Percentiles rank a stretch among this genome's conserved stretches.
Evolutionary conservation across 2,113 vertebrate genomes (phyloP).

Genomic region (Saguinus midas): DNA sequence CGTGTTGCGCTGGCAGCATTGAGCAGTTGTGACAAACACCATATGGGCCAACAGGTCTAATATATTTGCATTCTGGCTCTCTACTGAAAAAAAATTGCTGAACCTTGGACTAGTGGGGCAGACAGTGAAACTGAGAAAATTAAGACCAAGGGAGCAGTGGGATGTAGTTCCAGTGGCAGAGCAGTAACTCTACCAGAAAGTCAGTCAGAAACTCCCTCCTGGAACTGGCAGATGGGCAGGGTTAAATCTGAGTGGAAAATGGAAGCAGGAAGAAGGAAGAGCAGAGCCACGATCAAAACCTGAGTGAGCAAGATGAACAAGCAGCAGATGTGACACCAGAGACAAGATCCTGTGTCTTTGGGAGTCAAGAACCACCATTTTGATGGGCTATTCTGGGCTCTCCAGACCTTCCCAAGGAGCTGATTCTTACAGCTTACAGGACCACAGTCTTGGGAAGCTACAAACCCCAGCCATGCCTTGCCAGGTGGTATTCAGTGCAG

Average conservation of each 20-base stretch:
- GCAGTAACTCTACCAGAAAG: neutral
- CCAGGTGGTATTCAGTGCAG: neutral
- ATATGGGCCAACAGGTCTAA: neutral
- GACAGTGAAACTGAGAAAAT: neutral
- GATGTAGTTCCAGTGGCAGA: neutral
- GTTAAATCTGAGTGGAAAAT: slow-evolving; percentile 14
- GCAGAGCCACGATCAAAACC: neutral
- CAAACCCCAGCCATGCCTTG: neutral
- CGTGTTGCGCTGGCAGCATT: neutral
- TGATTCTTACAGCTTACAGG: neutral
- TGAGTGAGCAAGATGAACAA: neutral
- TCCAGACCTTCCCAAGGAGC: neutral
- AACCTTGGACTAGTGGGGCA: neutral
- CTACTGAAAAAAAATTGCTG: neutral
- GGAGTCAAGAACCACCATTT: neutral
- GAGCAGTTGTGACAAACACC: neutral
- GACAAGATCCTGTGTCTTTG: neutral
- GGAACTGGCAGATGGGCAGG: neutral
- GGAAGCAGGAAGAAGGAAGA: neutral
- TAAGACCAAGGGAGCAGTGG: neutral
- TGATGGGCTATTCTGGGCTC: neutral
- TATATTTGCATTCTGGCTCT: neutral
- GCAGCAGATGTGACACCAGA: neutral
- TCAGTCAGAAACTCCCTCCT: neutral
- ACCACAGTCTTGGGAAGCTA: neutral